These are phyloP conservation scores for Epizoanthus illoricatus DNA, from an alignment of 92 coral and sea anemone genomes.

Conservation along the genomic window DNA sequence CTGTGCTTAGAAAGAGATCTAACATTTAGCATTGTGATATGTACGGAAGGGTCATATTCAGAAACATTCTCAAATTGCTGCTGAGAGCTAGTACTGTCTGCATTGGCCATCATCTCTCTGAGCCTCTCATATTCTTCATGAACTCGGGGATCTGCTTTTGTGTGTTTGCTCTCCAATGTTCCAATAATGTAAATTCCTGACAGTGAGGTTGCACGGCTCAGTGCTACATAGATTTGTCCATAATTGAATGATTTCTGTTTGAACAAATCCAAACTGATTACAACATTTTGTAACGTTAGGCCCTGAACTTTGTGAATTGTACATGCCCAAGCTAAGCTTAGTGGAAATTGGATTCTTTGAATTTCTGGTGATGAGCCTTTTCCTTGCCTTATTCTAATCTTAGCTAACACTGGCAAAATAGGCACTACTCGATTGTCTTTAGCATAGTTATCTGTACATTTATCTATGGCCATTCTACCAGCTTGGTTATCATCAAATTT, in stretches of 20 bases:
- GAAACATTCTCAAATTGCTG: neutral
- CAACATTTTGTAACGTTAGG: slow-evolving; percentile 49
- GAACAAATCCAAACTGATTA: slow-evolving; percentile 49
- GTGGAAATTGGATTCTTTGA: slow-evolving; percentile 67
- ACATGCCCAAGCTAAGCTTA: slow-evolving; percentile 69
- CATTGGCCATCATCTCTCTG: slow-evolving; percentile 8
- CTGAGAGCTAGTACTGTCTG: neutral
- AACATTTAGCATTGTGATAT: slow-evolving; percentile 17
- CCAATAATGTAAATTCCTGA: slow-evolving; percentile 58
- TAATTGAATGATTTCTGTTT: slow-evolving; percentile 62
- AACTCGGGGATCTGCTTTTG: slow-evolving; percentile 58
- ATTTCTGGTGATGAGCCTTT: slow-evolving; percentile 79
- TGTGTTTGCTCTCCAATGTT: slow-evolving; percentile 48
- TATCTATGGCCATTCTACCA: slow-evolving; percentile 46
- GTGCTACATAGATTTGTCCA: slow-evolving; percentile 71
- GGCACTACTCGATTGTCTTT: slow-evolving; percentile 67
- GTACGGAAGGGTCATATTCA: neutral
- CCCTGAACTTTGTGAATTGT: slow-evolving; percentile 77
- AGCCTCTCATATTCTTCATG: slow-evolving; percentile 56
- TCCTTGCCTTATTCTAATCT: slow-evolving; percentile 58
- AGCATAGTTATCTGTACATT: slow-evolving; percentile 35
- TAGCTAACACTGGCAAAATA: slow-evolving; percentile 55
- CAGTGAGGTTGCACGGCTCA: slow-evolving; percentile 59
- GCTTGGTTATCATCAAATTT: slow-evolving; percentile 73
- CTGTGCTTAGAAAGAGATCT: slow-evolving; percentile 44